Evolutionary conservation across 2,797 vertebrate species (phyloP).

Genomic region (Alauda arvensis): DNA sequence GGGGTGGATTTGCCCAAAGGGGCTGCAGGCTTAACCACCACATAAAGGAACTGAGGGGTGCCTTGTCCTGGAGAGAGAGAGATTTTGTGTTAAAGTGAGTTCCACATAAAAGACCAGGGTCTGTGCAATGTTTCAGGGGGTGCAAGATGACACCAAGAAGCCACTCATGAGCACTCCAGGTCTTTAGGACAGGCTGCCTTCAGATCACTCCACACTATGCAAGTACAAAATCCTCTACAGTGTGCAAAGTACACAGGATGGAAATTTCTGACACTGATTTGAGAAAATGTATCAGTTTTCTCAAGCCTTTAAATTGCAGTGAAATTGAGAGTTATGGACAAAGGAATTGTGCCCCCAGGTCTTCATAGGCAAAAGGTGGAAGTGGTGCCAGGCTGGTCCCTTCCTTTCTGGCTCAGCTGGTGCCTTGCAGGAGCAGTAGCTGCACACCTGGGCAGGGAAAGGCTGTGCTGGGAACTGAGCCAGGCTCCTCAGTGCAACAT

Average conservation of each 20-base stretch:
- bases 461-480: neutral
- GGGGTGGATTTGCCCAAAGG: neutral
- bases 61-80: neutral
- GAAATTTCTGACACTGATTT: neutral
- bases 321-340: neutral
- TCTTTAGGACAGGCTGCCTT: neutral
- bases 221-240: too few species aligned
- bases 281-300: neutral
- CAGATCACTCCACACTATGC: accelerated
- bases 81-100: neutral
- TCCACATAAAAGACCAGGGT: neutral
- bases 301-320: neutral
- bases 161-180: neutral
- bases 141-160: neutral
- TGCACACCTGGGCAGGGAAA: neutral
- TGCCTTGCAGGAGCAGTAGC: neutral
- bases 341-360: neutral
- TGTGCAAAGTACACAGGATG: neutral
- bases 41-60: neutral
- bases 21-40: neutral
- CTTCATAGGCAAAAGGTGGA: neutral
- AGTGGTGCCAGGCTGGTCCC: neutral
- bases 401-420: neutral
- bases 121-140: neutral
- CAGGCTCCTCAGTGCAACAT: neutral